Conservation (phyloP, 1,140 invertebrate species). For the Reticulitermes speratus region DNA sequence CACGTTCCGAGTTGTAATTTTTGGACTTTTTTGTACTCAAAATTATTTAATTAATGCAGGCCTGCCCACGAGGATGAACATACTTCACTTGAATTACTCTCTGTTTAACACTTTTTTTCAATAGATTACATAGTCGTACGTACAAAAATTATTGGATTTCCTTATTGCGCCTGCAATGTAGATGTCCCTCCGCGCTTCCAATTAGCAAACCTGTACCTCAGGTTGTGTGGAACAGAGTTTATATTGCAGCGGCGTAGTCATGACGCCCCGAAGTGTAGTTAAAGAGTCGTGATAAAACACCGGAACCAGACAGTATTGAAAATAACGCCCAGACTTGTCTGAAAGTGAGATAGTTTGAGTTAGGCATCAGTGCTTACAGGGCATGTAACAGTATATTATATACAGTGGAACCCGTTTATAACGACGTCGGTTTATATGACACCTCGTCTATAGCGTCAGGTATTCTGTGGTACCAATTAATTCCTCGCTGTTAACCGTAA, state of each 20-base stretch:
- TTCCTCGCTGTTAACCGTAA: no score
- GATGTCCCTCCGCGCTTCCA: background rate
- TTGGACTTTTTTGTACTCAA: no score
- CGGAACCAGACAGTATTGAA: background rate
- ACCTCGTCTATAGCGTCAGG: no score
- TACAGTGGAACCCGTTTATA: background rate
- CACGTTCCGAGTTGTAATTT: no score
- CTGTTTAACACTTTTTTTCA: no score
- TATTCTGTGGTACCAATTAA: no score
- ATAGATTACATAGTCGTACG: no score
- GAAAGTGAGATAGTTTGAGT: background rate
- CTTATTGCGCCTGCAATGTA: background rate
- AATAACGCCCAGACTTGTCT: constrained; percentile 10
- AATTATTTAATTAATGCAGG: no score
- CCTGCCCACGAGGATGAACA: no score
- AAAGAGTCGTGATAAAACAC: background rate
- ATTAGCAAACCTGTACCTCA: background rate
- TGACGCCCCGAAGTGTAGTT: background rate
- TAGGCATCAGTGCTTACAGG: background rate
- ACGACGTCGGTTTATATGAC: no score
- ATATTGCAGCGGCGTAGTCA: background rate
- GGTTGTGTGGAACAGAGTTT: background rate
- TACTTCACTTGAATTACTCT: no score
- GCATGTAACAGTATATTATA: background rate
- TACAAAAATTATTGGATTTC: no score